Base-by-base conservation (phyloP, 2,797 vertebrate species). In the Lacerta agilis region DNA sequence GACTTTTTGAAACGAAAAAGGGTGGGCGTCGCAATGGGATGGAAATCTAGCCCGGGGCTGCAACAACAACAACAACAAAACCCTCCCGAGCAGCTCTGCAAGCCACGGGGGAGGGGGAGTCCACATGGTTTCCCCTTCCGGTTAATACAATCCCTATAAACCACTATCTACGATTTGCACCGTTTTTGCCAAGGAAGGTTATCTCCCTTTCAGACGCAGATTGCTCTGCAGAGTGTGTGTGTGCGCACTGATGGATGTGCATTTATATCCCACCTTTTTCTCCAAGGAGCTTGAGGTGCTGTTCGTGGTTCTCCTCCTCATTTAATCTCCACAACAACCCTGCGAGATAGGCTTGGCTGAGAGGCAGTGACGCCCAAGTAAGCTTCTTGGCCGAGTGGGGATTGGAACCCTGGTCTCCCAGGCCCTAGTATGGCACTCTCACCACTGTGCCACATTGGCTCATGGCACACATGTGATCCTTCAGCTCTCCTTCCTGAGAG, bases 1-100 rank as follows among this genome's bases (percentile, higher is more conserved):
- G n/a, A 67, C 61, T 29, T 88, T 36, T 49, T 23, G 49, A 87
- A 79, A 78, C 64, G 71, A 84, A 88, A 66, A 58, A 61, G 25
- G 61, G n/a, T 8, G 36, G 76, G 15, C 29, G 27, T 25, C 58
- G 45, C 9, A 10, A 36, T 10, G 49, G 76, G 20, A n/a, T 11
- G 36, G 33, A 4, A 61, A 7, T 49, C 49, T n/a, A 80, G 9
- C 3, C 43, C 2, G n/a, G 77, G 58, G n/a, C 55, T 64, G 79
- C 18, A 66, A 5, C 4, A 55, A 15, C 4, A 55, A 55, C 49
- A 55, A 55, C 49, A 33, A 33, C 33, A 55, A 15, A 55, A 55
- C 69, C 55, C 15, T 41, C 11, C 27, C n/a, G 20, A 38, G 10
- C 23, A 11, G 23, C 49, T 2, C 49, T 61, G 58, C 17, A n/a